Conservation (phyloP, 2,888 invertebrate genomes). For the Dusona sp. region DNA sequence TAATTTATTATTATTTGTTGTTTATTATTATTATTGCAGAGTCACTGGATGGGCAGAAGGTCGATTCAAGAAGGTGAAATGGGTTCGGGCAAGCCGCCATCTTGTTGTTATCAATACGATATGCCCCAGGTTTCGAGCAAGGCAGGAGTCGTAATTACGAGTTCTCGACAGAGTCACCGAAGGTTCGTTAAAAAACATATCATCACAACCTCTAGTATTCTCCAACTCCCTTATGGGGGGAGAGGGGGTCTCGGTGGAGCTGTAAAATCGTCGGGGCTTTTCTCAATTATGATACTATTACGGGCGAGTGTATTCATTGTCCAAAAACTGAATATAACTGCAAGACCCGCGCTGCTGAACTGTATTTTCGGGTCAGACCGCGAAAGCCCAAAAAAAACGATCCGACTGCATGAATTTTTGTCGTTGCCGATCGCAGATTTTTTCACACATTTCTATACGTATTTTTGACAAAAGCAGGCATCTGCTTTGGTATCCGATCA, state of each 20-base stretch:
- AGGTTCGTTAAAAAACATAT: conserved; percentile 86
- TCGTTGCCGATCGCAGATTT: background rate
- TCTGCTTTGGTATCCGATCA: no score
- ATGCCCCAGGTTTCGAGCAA: conserved; percentile 84
- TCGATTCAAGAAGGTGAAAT: conserved; percentile 85
- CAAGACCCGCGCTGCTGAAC: background rate
- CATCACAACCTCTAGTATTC: background rate
- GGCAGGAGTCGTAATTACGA: conserved; percentile 96
- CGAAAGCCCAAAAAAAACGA: background rate
- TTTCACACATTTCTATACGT: background rate
- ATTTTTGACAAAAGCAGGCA: no score
- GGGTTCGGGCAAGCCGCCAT: conserved; percentile 72
- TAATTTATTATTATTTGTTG: no score
- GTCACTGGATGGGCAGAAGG: conserved; percentile 85
- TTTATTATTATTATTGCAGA: conserved; percentile 80
- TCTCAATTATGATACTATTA: no score
- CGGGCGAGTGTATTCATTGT: no score
- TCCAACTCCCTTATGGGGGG: background rate
- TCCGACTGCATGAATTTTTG: background rate
- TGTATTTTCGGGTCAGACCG: no score
- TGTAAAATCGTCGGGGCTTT: background rate
- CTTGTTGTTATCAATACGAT: conserved; percentile 77
- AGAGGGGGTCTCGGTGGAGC: background rate
- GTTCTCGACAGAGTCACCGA: conserved; percentile 94
- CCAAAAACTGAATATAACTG: background rate